These are phyloP conservation scores for Sylvia borin DNA, from an alignment of 2,797 vertebrate species.

Conservation along the genomic window DNA sequence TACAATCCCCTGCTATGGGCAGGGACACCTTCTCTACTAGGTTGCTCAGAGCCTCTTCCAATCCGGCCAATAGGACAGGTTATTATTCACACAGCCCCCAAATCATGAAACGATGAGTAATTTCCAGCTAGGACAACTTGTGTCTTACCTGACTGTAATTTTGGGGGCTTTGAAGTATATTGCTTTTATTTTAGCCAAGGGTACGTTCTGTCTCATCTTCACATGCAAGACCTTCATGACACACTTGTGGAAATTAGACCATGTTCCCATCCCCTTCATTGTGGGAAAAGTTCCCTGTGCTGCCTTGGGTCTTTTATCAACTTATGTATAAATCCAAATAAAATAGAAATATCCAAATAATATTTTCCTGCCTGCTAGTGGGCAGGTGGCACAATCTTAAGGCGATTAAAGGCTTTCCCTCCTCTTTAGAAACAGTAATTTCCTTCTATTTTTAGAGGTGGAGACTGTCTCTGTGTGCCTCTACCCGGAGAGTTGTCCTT, in stretches of 20 bases:
- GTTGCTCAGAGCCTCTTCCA: not conserved
- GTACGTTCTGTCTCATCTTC: not conserved
- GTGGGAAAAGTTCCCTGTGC: not conserved
- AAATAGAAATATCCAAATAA: slow-evolving; percentile 14
- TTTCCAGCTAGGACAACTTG: not conserved
- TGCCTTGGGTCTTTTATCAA: not conserved
- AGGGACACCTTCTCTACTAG: not conserved
- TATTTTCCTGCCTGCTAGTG: not conserved
- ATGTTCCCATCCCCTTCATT: not conserved
- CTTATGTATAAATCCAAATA: slow-evolving; percentile 29
- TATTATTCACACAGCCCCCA: not conserved
- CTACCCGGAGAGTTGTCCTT: not conserved
- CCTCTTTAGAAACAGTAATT: not conserved
- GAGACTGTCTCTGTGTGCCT: not conserved
- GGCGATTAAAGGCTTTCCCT: slow-evolving; percentile 23
- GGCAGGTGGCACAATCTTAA: slow-evolving; percentile 46
- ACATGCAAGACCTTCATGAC: not conserved
- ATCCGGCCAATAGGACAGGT: not conserved
- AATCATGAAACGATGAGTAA: not conserved
- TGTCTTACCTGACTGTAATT: not conserved
- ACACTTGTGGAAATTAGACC: not conserved
- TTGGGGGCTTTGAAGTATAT: not conserved
- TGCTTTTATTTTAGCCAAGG: not conserved
- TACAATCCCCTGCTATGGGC: not conserved
- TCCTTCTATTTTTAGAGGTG: slow-evolving; percentile 19